Base-by-base conservation (phyloP, 2,797 vertebrate genomes). In the Chaetophractus vellerosus region DNA sequence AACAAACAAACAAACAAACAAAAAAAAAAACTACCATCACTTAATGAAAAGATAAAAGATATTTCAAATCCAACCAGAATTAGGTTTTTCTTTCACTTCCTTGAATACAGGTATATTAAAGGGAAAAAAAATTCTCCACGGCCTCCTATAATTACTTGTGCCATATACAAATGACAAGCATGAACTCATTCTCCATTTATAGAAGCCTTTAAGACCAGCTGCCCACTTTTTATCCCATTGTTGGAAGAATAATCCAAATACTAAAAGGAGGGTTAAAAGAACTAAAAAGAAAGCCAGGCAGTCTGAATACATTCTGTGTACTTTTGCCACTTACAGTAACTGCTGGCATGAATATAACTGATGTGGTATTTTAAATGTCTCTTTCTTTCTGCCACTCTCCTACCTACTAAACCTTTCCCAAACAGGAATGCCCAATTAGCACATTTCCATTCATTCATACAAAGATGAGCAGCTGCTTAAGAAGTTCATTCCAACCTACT, bases 51-150 rank as follows among this genome's bases (percentile, higher is more conserved):
- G 59, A 0, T 50, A 21, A 50, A 19, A 91, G 59, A 63, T 91
- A 76, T 84, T 94, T 91, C 92, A 52, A 90, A 12, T 6, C 33
- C 55, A 85, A 15, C 41, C 16, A 84, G 23, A 87, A 57, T 6
- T 87, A 85, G 19, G 12, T 6, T 83, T 96, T 96, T 93, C 94
- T 96, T 9, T 23, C 82, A 26, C 66, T 68, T 95, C 74, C 31
- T 95, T 57, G 68, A 12, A 33, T 21, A 41, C 7, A 82, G 24
- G 57, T 64, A 50, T 80, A 48, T 9, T 11, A 92, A 88, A 95
- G 88, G 41, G 88, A 97, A 72, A 45, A 81, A 96, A 45, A 84
- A 2, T 6, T 38, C 69, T 12, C 79, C 7, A 38, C 2, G n/a
- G 84, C 90, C 79, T 82, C 84, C 18, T 78, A 55, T 55, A 89